These are phyloP conservation scores for Agonum fuliginosum DNA, from an alignment of 2,888 invertebrate species.

Conservation along the genomic window DNA sequence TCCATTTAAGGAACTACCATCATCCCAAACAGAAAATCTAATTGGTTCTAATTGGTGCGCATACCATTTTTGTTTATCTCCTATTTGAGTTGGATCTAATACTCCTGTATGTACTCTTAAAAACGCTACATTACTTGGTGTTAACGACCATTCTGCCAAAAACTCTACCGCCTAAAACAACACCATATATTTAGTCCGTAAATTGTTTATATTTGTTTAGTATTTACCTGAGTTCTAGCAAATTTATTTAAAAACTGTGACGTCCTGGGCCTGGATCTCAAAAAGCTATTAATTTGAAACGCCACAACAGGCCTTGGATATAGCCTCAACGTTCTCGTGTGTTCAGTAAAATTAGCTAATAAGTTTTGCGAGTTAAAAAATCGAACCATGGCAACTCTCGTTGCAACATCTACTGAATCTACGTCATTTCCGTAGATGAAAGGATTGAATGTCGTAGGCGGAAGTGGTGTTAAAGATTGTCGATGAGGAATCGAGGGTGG, in stretches of 20 bases:
- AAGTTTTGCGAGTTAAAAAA: slow-evolving; percentile 99
- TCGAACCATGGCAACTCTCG: slow-evolving; percentile 97
- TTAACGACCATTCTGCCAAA: slow-evolving; percentile 98
- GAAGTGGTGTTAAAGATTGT: slow-evolving; percentile 76
- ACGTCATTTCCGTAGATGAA: slow-evolving; percentile 96
- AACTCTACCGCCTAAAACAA: slow-evolving; percentile 92
- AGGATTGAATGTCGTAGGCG: slow-evolving; percentile 81
- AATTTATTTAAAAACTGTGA: slow-evolving; percentile 94
- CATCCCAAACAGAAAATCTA: slow-evolving; percentile 94
- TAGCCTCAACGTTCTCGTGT: slow-evolving; percentile 95
- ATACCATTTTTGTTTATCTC: slow-evolving; percentile 99
- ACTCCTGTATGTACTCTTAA: slow-evolving; percentile 97
- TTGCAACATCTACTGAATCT: slow-evolving; percentile 98
- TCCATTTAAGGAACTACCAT: slow-evolving; percentile 86
- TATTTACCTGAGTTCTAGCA: slow-evolving; percentile 89
- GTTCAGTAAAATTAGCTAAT: slow-evolving; percentile 97
- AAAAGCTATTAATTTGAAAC: slow-evolving; percentile 97
- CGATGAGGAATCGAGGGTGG: slow-evolving; percentile 73
- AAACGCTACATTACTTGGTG: slow-evolving; percentile 98
- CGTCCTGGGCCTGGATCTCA: slow-evolving; percentile 92
- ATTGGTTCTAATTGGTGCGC: slow-evolving; percentile 91
- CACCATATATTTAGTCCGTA: too few species aligned
- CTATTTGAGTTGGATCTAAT: slow-evolving; percentile 94
- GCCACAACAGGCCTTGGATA: slow-evolving; percentile 99
- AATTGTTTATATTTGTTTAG: neutral